Conservation (phyloP, 2,797 vertebrate species). For the Phoxinus dragarum region DNA sequence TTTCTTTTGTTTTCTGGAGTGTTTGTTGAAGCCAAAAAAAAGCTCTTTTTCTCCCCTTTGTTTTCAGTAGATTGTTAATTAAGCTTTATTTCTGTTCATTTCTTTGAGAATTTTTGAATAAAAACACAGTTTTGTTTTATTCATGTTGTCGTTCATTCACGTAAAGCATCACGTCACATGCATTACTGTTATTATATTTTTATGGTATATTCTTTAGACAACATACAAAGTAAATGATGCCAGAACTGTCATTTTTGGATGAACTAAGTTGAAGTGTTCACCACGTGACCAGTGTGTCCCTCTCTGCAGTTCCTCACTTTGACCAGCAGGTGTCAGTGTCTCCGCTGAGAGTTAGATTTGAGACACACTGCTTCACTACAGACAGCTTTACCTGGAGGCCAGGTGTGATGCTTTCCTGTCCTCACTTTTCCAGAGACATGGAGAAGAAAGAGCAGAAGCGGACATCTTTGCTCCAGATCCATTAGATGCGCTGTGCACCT, state of each 20-base stretch:
- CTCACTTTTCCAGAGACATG: too few species aligned
- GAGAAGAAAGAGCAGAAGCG: slow-evolving; percentile 72
- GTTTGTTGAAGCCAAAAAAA: slow-evolving; percentile 93
- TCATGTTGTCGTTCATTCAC: slow-evolving; percentile 55
- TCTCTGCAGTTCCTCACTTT: not conserved
- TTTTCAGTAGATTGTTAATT: slow-evolving; percentile 92
- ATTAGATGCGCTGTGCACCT: not conserved
- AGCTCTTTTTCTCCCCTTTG: slow-evolving; percentile 71
- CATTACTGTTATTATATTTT: not conserved
- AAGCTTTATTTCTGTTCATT: slow-evolving; percentile 92
- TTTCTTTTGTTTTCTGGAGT: slow-evolving; percentile 87
- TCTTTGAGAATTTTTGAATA: slow-evolving; percentile 95
- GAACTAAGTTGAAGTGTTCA: not conserved
- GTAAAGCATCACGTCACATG: not conserved
- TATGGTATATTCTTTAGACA: not conserved
- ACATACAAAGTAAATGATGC: not conserved
- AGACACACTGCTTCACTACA: not conserved
- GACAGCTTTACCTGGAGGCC: not conserved
- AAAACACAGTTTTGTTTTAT: slow-evolving; percentile 77
- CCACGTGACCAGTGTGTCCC: not conserved
- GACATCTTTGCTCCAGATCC: slow-evolving; percentile 64
- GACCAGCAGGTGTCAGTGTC: slow-evolving; percentile 14
- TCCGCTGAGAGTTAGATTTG: not conserved
- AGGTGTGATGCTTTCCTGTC: not conserved
- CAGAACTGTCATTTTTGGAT: not conserved